A percentile compares a stretch with the other conserved stretches of the same genome.
Conservation (phyloP, 2,113 vertebrate genomes). For the Pyxicephalus adspersus region DNA sequence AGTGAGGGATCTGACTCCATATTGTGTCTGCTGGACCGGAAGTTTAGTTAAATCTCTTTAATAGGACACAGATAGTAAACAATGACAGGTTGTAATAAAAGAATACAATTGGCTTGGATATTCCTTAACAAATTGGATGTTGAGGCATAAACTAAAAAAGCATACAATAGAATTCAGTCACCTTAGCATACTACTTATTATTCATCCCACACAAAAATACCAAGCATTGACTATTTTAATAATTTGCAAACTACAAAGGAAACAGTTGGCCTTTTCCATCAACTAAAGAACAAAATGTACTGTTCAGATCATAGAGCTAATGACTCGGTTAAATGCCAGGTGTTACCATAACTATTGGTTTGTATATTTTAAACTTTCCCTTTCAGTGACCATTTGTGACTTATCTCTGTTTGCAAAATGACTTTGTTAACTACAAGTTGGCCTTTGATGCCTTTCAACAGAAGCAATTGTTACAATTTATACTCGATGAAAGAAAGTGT, state of each 20-base stretch:
- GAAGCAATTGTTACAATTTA: slow-evolving; percentile 64
- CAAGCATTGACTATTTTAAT: neutral
- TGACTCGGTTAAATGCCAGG: slow-evolving; percentile 23
- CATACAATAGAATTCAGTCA: too few relatives aligned
- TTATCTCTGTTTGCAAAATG: slow-evolving; percentile 63
- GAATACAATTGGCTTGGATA: too few relatives aligned
- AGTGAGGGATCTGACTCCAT: too few relatives aligned
- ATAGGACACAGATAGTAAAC: too few relatives aligned
- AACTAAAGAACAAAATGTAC: slow-evolving; percentile 38
- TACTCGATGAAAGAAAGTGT: slow-evolving; percentile 67
- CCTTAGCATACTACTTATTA: neutral
- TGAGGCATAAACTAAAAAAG: too few relatives aligned
- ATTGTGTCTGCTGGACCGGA: too few relatives aligned
- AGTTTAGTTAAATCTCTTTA: too few relatives aligned
- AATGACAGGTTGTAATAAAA: too few relatives aligned
- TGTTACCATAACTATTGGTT: slow-evolving; percentile 59
- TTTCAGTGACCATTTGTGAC: slow-evolving; percentile 58
- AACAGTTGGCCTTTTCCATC: neutral
- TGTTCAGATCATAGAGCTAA: neutral
- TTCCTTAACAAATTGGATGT: too few relatives aligned
- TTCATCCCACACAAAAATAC: neutral
- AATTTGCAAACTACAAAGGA: neutral
- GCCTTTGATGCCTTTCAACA: slow-evolving; percentile 77
- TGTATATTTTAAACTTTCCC: slow-evolving; percentile 53
- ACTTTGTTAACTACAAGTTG: slow-evolving; percentile 67